A percentile compares a stretch with the other conserved stretches of the same genome.
Evolutionary conservation across 2,888 invertebrate species (phyloP).

Genomic region (Cosmia pyralina): DNA sequence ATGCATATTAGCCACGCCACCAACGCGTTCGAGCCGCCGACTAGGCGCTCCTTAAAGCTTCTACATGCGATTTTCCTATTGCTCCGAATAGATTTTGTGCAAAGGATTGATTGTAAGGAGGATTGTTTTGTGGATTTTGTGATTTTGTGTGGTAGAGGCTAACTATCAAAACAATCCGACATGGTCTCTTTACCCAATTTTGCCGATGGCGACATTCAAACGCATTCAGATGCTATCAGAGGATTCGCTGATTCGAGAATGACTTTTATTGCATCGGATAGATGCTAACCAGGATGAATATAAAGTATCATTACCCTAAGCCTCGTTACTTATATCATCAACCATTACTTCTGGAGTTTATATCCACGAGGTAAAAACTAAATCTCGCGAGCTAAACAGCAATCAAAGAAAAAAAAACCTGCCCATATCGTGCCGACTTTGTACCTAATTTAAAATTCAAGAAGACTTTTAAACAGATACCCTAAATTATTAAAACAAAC

Average conservation of each 20-base stretch:
- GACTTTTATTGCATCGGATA: background rate
- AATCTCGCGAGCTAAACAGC: background rate
- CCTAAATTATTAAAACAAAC: constrained; percentile 71
- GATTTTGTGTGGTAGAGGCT: too few relatives aligned
- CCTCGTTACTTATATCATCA: background rate
- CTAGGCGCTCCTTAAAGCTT: too few relatives aligned
- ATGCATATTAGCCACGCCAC: too few relatives aligned
- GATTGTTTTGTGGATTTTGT: too few relatives aligned
- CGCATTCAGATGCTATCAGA: background rate
- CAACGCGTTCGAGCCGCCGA: too few relatives aligned
- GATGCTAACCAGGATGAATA: background rate
- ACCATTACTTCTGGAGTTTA: background rate
- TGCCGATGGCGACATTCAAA: background rate
- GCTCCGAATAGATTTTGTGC: background rate
- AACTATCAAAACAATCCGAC: too few relatives aligned
- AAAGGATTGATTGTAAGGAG: too few relatives aligned
- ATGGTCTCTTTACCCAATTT: background rate
- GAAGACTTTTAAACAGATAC: constrained; percentile 66
- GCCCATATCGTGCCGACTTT: constrained; percentile 22
- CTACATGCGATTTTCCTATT: background rate
- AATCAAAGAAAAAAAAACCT: background rate
- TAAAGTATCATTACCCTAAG: background rate
- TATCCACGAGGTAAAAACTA: background rate
- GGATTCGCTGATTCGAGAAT: background rate
- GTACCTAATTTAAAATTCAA: constrained; percentile 53